phyloP scores from a whole-genome alignment of 2,888 invertebrate genomes.

The Tachina grossa region DNA sequence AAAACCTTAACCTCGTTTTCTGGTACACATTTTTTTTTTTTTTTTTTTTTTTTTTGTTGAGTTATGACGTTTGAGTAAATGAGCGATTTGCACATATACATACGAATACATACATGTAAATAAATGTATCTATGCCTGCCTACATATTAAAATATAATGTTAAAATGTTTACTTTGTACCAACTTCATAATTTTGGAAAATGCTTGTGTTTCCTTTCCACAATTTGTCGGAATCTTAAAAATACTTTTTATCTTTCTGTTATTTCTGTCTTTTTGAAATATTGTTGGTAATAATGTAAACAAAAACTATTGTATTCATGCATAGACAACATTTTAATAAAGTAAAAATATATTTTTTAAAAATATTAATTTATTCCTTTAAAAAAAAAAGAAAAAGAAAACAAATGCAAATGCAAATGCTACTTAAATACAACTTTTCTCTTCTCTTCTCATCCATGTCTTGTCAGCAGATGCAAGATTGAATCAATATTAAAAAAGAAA shows the following conservation, averaged over 20 bases:
- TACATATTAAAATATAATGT: neutral
- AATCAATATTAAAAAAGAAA: slow-evolving; percentile 53
- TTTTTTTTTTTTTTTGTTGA: too few relatives aligned
- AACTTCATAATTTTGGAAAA: neutral
- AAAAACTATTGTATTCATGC: slow-evolving; percentile 35
- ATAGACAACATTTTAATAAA: slow-evolving; percentile 30
- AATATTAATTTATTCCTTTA: slow-evolving; percentile 33
- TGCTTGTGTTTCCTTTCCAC: neutral
- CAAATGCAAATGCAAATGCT: slow-evolving; percentile 35
- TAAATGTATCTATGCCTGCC: too few relatives aligned
- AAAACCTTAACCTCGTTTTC: too few relatives aligned
- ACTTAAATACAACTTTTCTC: slow-evolving; percentile 17
- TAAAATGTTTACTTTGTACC: neutral
- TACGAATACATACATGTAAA: too few relatives aligned
- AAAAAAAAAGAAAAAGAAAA: neutral
- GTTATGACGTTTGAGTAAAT: too few relatives aligned
- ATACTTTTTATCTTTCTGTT: slow-evolving; percentile 22
- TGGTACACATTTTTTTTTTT: too few relatives aligned
- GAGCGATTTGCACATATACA: too few relatives aligned
- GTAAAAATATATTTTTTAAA: neutral
- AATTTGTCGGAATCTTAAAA: slow-evolving; percentile 55
- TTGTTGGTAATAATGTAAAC: slow-evolving; percentile 64
- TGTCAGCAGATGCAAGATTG: slow-evolving; percentile 12
- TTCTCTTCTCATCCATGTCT: neutral
- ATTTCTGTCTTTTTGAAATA: slow-evolving; percentile 22